Conservation (phyloP, 2,888 invertebrate genomes). For the Scaptomyza flava region DNA sequence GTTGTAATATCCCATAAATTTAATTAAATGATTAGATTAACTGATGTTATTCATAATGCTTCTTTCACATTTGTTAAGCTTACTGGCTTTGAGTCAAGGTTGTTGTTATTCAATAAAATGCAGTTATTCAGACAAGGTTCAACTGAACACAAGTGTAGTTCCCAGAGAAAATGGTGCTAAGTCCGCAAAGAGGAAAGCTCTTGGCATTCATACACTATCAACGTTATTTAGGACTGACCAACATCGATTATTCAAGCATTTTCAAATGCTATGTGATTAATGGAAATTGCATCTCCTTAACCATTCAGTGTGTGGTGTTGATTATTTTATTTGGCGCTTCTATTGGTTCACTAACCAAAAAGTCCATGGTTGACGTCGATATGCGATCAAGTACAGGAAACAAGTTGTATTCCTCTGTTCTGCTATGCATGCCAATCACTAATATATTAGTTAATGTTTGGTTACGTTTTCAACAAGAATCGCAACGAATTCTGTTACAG, state of each 20-base stretch:
- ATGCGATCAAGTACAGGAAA: conserved; percentile 11
- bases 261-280: conserved; percentile 10
- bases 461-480: conserved; percentile 8
- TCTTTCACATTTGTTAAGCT: no score
- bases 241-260: conserved; percentile 21
- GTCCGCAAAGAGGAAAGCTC: not conserved
- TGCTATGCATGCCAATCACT: conserved; percentile 6
- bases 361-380: not conserved
- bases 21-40: not conserved
- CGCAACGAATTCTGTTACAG: conserved; percentile 5
- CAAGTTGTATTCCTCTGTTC: conserved; percentile 5
- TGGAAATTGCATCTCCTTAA: conserved; percentile 6
- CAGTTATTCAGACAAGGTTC: not conserved
- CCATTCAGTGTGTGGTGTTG: conserved; percentile 6
- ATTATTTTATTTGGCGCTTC: not conserved
- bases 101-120: not conserved
- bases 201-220: conserved; percentile 26
- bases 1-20: no score
- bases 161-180: not conserved
- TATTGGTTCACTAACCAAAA: not conserved
- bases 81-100: not conserved
- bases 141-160: not conserved
- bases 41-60: not conserved
- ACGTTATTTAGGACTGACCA: conserved; percentile 25
- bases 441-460: conserved; percentile 18